Evolutionary conservation across 1,140 invertebrate species (phyloP), one percentile per base, ranked within the genome.

Genomic region (Mamestra configurata): DNA sequence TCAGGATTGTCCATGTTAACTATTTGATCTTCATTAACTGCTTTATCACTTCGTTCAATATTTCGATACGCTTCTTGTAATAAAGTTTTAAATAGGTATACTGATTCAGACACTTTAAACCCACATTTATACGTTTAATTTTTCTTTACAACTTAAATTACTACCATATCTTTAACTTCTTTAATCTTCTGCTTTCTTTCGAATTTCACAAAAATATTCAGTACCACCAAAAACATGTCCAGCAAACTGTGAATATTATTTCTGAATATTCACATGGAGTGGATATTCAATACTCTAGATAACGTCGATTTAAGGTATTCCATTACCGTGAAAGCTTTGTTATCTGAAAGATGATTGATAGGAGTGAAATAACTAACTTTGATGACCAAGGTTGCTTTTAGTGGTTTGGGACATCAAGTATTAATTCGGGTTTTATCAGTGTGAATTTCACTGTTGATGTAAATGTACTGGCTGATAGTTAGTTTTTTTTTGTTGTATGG

Each of bases 251-350:
- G 64, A n/a, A 61, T 46, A 59, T 59, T 46, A 13, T 22, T 37
- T 55, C 59, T 35, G 61, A 68, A 77, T 77, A 66, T 64, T 64
- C 59, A 64, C 40, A 4, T 31, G 7, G 22, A 68, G 79, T 82
- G 73, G 66, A 81, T 59, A 66, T 64, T 40, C 40, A 27, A 78
- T 81, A 84, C 82, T 86, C 51, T 37, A 88, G 87, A 93, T 91
- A 91, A 85, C 75, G 61, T 46, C 46, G 70, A 76, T 82, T 82
- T 88, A 89, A 85, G 75, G 91, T 92, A 93, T 89, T 94, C 90
- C 92, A 94, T 94, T 94, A 92, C 73, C 79, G 85, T 92, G 82
- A 94, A 93, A 94, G 92, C 87, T 89, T 93, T 92, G 86, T 92
- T 94, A 92, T 93, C 89, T 64, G 35, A 66, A 37, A 72, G 72